Evolutionary conservation across 2,113 vertebrate genomes (phyloP).

Genomic region (Myotis yumanensis): DNA sequence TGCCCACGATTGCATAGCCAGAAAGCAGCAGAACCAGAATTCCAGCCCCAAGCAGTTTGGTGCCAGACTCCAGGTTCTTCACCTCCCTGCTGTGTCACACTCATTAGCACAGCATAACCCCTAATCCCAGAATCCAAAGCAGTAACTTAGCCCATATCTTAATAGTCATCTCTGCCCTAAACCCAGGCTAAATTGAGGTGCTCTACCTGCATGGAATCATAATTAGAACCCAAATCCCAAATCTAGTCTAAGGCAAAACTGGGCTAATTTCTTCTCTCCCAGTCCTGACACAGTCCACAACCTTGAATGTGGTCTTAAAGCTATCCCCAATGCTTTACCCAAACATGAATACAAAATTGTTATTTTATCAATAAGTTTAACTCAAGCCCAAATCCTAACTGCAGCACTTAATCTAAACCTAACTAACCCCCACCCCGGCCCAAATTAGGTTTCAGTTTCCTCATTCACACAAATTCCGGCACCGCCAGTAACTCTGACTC

Average conservation of each 20-base stretch:
- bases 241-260: not conserved
- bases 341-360: not conserved
- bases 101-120: not conserved
- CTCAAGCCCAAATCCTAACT: not conserved
- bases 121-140: not conserved
- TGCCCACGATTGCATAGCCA: not conserved
- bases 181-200: not conserved
- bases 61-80: not conserved
- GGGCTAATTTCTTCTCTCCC: not conserved
- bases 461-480: not conserved
- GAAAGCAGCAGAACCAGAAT: not conserved
- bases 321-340: not conserved
- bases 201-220: not conserved
- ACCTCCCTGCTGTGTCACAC: not conserved
- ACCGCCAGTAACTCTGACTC: not conserved
- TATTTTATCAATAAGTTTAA: not conserved
- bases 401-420: not conserved
- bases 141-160: not conserved
- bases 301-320: not conserved
- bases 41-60: not conserved
- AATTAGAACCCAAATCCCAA: not conserved
- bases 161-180: not conserved
- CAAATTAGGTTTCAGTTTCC: constrained; percentile 10
- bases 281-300: not conserved
- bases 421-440: not conserved